Conservation (phyloP, 2,888 invertebrate species). For the Ommatoiulus sabulosus region DNA sequence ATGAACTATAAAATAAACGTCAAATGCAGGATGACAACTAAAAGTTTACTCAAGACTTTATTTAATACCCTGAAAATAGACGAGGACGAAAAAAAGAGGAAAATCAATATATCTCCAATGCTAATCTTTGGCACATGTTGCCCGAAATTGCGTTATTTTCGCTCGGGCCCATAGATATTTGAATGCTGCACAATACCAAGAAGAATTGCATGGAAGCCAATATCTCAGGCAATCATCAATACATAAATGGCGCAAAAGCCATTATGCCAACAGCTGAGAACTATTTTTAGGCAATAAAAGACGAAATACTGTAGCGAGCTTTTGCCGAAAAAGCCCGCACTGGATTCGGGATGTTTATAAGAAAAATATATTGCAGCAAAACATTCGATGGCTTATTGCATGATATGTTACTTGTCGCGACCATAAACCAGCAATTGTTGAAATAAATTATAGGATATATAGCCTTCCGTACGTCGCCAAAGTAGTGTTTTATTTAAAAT, state of each 20-base stretch:
- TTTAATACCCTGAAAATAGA: neutral
- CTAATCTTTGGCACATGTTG: conserved; percentile 15
- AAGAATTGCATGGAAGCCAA: neutral
- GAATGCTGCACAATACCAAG: conserved; percentile 3
- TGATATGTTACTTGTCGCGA: neutral
- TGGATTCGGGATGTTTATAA: conserved; percentile 24
- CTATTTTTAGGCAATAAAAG: conserved; percentile 29
- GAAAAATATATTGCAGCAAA: conserved; percentile 28
- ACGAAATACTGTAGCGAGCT: neutral
- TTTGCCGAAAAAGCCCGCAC: neutral
- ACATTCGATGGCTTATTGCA: neutral
- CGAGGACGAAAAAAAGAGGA: neutral
- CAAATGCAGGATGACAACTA: no score
- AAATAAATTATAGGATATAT: neutral
- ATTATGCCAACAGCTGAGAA: conserved; percentile 47
- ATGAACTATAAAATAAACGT: no score
- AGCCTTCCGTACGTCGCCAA: neutral
- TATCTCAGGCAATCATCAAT: conserved; percentile 22
- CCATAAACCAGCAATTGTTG: conserved; percentile 38
- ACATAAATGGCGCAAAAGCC: conserved; percentile 40
- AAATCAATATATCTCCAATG: neutral
- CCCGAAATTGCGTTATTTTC: conserved; percentile 5
- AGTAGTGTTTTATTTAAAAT: neutral
- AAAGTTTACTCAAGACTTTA: no score
- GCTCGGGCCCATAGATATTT: neutral